phyloP scores from a whole-genome alignment of 1,140 invertebrate genomes.

The Semibalanus balanoides region DNA sequence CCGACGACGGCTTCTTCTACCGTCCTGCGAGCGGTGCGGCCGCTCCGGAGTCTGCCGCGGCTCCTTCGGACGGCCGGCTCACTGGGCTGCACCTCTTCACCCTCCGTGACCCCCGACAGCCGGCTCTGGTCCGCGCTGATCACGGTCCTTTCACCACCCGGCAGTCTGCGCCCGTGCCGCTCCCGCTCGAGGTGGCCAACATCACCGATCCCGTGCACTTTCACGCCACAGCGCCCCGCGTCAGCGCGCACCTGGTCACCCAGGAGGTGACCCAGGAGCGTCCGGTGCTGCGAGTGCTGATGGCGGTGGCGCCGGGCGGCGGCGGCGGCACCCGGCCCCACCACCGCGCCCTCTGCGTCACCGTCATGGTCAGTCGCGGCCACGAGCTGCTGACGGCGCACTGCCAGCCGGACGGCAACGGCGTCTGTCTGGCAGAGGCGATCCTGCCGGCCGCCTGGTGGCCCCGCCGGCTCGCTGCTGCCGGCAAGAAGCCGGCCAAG shows the following conservation, averaged over 20 bases:
- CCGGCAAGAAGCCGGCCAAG: slow-evolving; percentile 19
- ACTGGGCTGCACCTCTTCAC: too few species aligned
- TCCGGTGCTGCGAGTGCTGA: slow-evolving; percentile 27
- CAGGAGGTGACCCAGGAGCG: slow-evolving; percentile 22
- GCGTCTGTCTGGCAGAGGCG: slow-evolving; percentile 64
- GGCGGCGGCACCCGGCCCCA: slow-evolving; percentile 20
- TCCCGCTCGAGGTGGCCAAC: neutral
- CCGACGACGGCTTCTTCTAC: too few species aligned
- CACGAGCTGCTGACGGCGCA: slow-evolving; percentile 58
- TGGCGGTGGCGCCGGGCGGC: slow-evolving; percentile 11
- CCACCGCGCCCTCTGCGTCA: slow-evolving; percentile 51
- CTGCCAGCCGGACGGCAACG: slow-evolving; percentile 71
- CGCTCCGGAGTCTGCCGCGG: too few species aligned
- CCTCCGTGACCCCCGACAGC: slow-evolving; percentile 9
- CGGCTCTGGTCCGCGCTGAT: slow-evolving; percentile 19
- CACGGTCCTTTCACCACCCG: slow-evolving; percentile 24
- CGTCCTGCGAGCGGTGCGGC: too few species aligned
- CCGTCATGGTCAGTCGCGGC: slow-evolving; percentile 32
- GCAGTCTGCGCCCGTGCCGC: slow-evolving; percentile 19
- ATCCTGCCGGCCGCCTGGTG: slow-evolving; percentile 73
- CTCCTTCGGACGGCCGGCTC: too few species aligned
- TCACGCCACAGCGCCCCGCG: slow-evolving; percentile 14
- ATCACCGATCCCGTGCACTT: slow-evolving; percentile 12
- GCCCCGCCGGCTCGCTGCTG: slow-evolving; percentile 47
- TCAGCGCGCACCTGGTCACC: slow-evolving; percentile 26